Base-by-base conservation (phyloP, 2,113 vertebrate genomes). In the Centropristis striata region DNA sequence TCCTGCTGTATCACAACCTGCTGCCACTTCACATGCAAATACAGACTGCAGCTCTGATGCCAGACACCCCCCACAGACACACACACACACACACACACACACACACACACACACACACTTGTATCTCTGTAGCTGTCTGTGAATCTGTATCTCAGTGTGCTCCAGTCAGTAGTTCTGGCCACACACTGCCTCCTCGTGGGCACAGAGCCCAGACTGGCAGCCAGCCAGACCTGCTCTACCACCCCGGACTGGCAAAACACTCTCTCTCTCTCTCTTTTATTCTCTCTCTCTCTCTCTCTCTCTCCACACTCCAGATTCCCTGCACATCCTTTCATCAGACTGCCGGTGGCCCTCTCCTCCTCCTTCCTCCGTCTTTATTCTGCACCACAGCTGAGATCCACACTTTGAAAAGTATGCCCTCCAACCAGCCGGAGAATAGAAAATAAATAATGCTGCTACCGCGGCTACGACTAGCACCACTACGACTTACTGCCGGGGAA, bases 101-200 rank as follows among this genome's bases (percentile, higher is more conserved):
- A n/a, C n/a, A n/a, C n/a, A n/a, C n/a, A n/a, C n/a, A n/a, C n/a
- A n/a, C n/a, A n/a, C 32, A 32, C 32, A 32, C 6, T 64, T 53
- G 58, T 68, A 57, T 67, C 80, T 53, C 55, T 73, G 44, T 71
- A 76, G 78, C 70, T 76, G 57, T 87, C 70, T 75, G 68, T 28
- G 77, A 23, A 8, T 81, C 53, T 65, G 44, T 73, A 57, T 77
- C 54, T 69, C 60, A 72, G 47, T 60, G 53, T 84, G 83, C 57
- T 66, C 69, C 83, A 82, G 81, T 72, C 78, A 65, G 76, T 37
- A 65, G 76, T 37, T 50, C 57, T 80, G 83, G 91, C 86, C 88
- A 80, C 85, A 94, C 88, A 93, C 89, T 94, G 94, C 93, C 92
- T 94, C 93, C 93, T 91, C 75, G 88, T 94, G 92, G 94, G 93